Evolutionary conservation across 2,888 invertebrate genomes (phyloP).

Genomic region (Chymomyza fuscimana): DNA sequence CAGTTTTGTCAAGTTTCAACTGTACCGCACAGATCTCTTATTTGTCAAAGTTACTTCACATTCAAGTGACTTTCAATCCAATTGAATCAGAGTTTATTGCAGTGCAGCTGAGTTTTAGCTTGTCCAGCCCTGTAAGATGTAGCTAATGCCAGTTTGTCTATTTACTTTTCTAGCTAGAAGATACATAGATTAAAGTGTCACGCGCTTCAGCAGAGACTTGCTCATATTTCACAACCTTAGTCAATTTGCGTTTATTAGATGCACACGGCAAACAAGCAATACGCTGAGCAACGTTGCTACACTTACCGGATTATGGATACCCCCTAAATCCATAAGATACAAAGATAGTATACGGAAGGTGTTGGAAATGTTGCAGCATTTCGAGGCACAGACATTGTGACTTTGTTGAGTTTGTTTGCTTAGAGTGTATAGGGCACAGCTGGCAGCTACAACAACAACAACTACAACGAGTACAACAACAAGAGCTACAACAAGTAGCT

Average conservation of each 20-base stretch:
- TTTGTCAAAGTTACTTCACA: not conserved
- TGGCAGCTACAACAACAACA: slow-evolving; percentile 32
- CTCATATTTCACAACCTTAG: slow-evolving; percentile 18
- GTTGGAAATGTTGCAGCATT: not conserved
- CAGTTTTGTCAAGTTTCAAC: not conserved
- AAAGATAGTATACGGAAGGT: slow-evolving; percentile 1
- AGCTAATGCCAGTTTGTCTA: slow-evolving; percentile 47
- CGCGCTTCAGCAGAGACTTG: slow-evolving; percentile 38
- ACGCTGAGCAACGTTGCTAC: slow-evolving; percentile 13
- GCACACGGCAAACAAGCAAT: slow-evolving; percentile 35
- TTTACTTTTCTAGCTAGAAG: slow-evolving; percentile 52
- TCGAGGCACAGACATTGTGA: not conserved
- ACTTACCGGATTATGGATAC: slow-evolving; percentile 28
- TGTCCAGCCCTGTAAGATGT: not conserved
- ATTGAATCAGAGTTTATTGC: not conserved
- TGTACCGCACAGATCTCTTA: not conserved
- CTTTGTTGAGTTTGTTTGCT: slow-evolving; percentile 10
- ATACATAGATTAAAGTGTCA: slow-evolving; percentile 63
- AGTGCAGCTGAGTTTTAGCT: not conserved
- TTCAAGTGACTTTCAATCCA: not conserved
- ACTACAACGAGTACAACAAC: slow-evolving; percentile 18
- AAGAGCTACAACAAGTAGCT: slow-evolving; percentile 24
- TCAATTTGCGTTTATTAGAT: slow-evolving; percentile 69
- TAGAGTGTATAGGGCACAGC: slow-evolving; percentile 23
- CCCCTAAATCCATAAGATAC: slow-evolving; percentile 39